Percentiles rank a stretch among this genome's conserved stretches.
phyloP scores from a whole-genome alignment of 2,113 vertebrate genomes.

The Uria aalge region DNA sequence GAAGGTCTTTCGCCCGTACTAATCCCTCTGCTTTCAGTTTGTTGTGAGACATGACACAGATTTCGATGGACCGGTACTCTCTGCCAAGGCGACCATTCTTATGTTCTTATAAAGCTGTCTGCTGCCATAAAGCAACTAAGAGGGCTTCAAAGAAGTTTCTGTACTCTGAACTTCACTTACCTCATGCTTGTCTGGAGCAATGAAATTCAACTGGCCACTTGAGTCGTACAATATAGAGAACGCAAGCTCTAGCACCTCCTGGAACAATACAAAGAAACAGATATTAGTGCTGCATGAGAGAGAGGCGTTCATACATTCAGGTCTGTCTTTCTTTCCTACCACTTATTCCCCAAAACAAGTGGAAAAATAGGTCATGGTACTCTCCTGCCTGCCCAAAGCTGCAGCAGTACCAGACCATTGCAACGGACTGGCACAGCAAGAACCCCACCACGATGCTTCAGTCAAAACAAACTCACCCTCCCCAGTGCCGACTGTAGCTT shows the following conservation, averaged over 20 bases:
- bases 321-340: not conserved
- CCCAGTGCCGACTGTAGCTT: not conserved
- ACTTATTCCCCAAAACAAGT: not conserved
- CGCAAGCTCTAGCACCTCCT: constrained; percentile 97
- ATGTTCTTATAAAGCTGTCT: not conserved
- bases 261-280: constrained; percentile 30
- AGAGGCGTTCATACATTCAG: not conserved
- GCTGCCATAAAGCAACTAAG: not conserved
- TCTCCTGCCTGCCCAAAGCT: not conserved
- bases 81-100: not conserved
- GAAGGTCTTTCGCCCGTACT: not conserved
- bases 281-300: not conserved
- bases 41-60: not conserved
- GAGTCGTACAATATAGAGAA: constrained; percentile 98
- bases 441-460: not conserved
- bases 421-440: not conserved
- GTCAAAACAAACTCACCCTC: not conserved
- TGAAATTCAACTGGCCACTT: constrained; percentile 97
- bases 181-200: constrained; percentile 98
- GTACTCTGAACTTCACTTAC: constrained; percentile 72
- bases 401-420: not conserved
- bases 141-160: not conserved
- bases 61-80: not conserved
- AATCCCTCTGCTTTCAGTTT: not conserved
- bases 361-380: not conserved